Percentiles rank a stretch among this genome's conserved stretches.
phyloP scores from a whole-genome alignment of 1,140 invertebrate genomes.

The Drosophila bocki region DNA sequence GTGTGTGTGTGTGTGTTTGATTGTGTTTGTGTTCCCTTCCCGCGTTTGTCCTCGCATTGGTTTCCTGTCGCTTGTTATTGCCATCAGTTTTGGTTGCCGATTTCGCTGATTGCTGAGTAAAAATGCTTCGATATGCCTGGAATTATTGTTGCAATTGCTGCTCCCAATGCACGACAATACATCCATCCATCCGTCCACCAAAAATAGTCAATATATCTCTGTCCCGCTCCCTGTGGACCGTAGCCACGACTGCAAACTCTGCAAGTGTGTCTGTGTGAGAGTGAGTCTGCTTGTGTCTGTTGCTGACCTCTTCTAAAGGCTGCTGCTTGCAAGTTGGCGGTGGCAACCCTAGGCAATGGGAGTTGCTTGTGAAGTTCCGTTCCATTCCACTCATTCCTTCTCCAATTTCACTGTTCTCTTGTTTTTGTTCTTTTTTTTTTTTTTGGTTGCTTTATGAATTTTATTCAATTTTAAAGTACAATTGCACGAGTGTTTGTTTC shows the following conservation, averaged over 20 bases:
- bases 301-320: constrained; percentile 17
- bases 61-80: constrained; percentile 55
- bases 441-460: constrained; percentile 56
- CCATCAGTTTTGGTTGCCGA: constrained; percentile 51
- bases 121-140: constrained; percentile 82
- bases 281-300: constrained; percentile 38
- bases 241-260: constrained; percentile 11
- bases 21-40: constrained; percentile 4
- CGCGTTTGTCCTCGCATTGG: constrained; percentile 36
- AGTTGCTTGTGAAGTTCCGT: constrained; percentile 14
- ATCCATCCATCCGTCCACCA: constrained; percentile 31
- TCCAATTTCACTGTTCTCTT: constrained; percentile 15
- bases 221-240: constrained; percentile 4
- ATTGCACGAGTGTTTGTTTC: constrained; percentile 60
- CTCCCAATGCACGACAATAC: constrained; percentile 67
- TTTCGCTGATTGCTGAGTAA: constrained; percentile 63
- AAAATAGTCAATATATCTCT: constrained; percentile 27
- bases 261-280: constrained; percentile 21
- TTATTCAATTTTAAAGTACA: constrained; percentile 81
- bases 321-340: constrained; percentile 28
- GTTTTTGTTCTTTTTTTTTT: constrained; percentile 25
- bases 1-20: constrained; percentile 17
- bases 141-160: constrained; percentile 79
- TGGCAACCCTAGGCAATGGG: constrained; percentile 28
- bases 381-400: constrained; percentile 24